Base-by-base conservation (phyloP, 2,113 vertebrate genomes). In the Phainopepla nitens region DNA sequence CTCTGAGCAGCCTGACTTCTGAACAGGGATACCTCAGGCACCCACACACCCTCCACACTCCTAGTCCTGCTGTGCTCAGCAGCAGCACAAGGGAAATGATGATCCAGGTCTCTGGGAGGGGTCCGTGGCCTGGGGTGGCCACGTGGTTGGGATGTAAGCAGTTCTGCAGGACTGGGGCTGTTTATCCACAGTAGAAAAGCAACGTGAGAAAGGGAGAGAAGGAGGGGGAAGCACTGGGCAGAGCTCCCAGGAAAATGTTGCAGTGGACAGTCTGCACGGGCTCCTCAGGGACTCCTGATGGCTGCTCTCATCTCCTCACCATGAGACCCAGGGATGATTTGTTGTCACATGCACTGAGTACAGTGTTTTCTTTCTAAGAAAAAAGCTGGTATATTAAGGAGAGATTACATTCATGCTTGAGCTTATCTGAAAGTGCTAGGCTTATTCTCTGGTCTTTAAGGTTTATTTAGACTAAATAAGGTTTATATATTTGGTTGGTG, bases 101-200 rank as follows among this genome's bases (percentile, higher is more conserved):
- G 15, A 11, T 65, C 42, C 36, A 33, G 50, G 13, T 61, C 50
- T 62, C 61, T 5, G 4, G 57, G 58, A 93, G 5, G 13, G 68
- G 49, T 50, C 33, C 27, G 3, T 4, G 31, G 68, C 66, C 44
- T 33, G 62, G n/a, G 45, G 17, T 78, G 73, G 28, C 28, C 41
- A 7, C 1, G 1, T 13, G 41, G 14, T 3, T 5, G 7, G 53
- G 44, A 19, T 60, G 28, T 24, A 39, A 57, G 31, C 0, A 0
- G 33, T 50, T 72, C 51, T 84, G 57, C 41, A 44, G 62, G 76
- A 35, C 35, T 2, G 1, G 47, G 36, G 31, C 44, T 64, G 22
- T 54, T 57, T n/a, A 80, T 53, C 24, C 39, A 58, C 0, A 0
- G 44, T 1, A 42, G 33, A 27, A 76, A 89, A 90, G 79, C 41